phyloP scores from a whole-genome alignment of 35 echinoderm and acorn worm species.

The Ophioderma brevispina region DNA sequence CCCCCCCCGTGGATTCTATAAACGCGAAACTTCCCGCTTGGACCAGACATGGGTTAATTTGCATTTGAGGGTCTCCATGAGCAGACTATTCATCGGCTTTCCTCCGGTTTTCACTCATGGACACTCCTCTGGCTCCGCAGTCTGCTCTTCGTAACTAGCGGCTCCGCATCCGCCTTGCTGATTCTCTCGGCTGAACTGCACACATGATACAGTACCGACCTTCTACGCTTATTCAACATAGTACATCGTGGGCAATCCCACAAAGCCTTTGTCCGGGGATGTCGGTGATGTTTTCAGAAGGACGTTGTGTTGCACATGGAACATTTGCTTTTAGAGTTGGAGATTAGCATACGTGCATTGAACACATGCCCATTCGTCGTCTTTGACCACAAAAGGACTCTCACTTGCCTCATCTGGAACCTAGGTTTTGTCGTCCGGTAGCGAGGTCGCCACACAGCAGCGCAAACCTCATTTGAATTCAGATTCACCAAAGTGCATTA shows the following conservation, averaged over 20 bases:
- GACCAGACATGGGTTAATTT: too few relatives aligned
- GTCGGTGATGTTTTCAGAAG: not conserved
- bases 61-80: slow-evolving; percentile 50
- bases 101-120: slow-evolving; percentile 69
- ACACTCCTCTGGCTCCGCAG: slow-evolving; percentile 68
- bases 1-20: too few relatives aligned
- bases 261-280: not conserved
- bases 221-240: slow-evolving; percentile 26
- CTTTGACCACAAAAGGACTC: slow-evolving; percentile 24
- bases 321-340: slow-evolving; percentile 34
- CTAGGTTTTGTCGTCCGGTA: not conserved
- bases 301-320: slow-evolving; percentile 57
- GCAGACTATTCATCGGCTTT: slow-evolving; percentile 70
- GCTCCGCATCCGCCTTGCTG: not conserved
- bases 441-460: slow-evolving; percentile 16
- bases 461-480: slow-evolving; percentile 40
- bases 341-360: slow-evolving; percentile 82
- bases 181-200: slow-evolving; percentile 7
- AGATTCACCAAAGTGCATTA: slow-evolving; percentile 60
- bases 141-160: not conserved
- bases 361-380: slow-evolving; percentile 75
- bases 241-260: slow-evolving; percentile 78
- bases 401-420: not conserved
- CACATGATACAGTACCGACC: slow-evolving; percentile 6
- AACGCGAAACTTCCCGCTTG: too few relatives aligned